Evolutionary conservation across 2,888 invertebrate genomes (phyloP), one percentile per base, ranked within the genome.

Genomic region (Cheiracanthium punctorium): DNA sequence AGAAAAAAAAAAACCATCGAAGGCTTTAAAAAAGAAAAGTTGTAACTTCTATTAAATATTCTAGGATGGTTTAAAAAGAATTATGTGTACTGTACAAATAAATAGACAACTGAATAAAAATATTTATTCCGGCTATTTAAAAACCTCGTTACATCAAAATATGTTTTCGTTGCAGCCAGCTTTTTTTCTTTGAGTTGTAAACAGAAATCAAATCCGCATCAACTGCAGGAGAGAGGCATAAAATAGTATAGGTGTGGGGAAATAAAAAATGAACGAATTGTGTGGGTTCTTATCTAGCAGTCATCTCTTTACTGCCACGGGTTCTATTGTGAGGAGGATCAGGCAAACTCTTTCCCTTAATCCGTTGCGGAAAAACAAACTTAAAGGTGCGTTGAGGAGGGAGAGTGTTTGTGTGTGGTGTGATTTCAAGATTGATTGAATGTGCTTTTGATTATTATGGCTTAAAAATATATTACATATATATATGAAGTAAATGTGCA

Each of bases 181-280:
- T 30, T 48, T 29, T 29, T 12, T 24, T 24, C 17, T 37, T 76
- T n/a, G 32, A n/a, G 33, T 17, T 71, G 75, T 82, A 82, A 82
- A 82, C 82, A 82, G 71, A 37, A 48, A 52, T 52, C 64, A 24
- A 64, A 82, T 82, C 82, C 76, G 82, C n/a, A n/a, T 82, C 82
- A 82, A 75, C 37, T 14, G 20, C 43, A n/a, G 17, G 17, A 65
- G 41, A 71, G 71, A 12, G 28, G 8, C 0, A 8, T 8, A 28
- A 28, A 29, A 48, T 17, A 10, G 48, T 17, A 48, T 1, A 20
- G n/a, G 17, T 7, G n/a, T 7, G 52, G 52, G 52, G 52, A 52
- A 0, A 64, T 28, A 64, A 70, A 74, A 74, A 80, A 71, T 20
- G 24, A 72, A 30, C 71, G 74, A 41, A 43, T 67, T 30, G 28